Evolutionary conservation across 1,140 invertebrate species (phyloP), one percentile per base, ranked within the genome.

Genomic region (Lepidurus apus): DNA sequence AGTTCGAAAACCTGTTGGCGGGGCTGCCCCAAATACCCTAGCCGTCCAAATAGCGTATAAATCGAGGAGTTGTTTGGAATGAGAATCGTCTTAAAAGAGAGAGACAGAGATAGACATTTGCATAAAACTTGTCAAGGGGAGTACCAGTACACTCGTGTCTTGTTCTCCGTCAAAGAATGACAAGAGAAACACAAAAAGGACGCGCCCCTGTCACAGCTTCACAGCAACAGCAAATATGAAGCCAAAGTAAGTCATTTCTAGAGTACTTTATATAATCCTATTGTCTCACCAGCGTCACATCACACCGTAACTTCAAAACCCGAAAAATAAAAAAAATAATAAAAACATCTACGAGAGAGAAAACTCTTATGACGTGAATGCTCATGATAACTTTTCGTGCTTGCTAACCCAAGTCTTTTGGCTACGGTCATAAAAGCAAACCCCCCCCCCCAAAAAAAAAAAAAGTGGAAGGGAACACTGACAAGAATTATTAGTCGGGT

Each of bases 401-500:
- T 34, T 34, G 34, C 34, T 34, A 34, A 34, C 34, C 34, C 21
- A 17, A 65, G 13, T 21, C 21, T n/a, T 21, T 65, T 65, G 53
- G 53, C 53, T 17, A 65, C 53, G 53, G 53, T 65, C 21, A 7
- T 65, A 65, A 65, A 65, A 65, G 53, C 7, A 26, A 26, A 26
- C 1, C 26, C 26, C 26, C n/a, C n/a, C n/a, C n/a, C n/a, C n/a
- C n/a, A 4, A 65, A 65, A 65, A n/a, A 65, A 13, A 65, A 65
- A 65, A 65, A 65, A 65, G 53, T 13, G 13, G 21, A 65, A 65
- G 21, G 53, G 53, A 13, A 65, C 53, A 65, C 53, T 65, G 53
- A 65, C 53, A 65, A 65, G 53, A 65, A 65, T 65, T 65, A 65
- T 65, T 65, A 65, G 53, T 65, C 53, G 53, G 53, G 53, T 65